These are phyloP conservation scores for Sesia apiformis DNA, from an alignment of 2,888 invertebrate species.

Conservation along the genomic window DNA sequence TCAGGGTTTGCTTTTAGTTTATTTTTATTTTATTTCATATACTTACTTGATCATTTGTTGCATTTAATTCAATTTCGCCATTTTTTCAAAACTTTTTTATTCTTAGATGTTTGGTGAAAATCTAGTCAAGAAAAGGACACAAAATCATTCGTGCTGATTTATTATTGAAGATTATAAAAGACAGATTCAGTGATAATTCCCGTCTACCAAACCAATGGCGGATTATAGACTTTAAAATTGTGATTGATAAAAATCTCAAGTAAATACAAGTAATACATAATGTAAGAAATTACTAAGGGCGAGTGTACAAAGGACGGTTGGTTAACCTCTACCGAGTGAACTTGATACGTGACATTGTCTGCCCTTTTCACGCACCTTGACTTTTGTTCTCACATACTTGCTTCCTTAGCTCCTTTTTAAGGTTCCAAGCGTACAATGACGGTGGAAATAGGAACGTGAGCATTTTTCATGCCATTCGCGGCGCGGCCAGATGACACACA, in stretches of 20 bases:
- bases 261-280: conserved; percentile 1
- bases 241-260: background rate
- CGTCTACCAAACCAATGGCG: background rate
- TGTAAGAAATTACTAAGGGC: conserved; percentile 11
- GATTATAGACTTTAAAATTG: background rate
- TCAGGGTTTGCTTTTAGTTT: too few relatives aligned
- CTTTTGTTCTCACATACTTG: conserved; percentile 23
- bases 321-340: conserved; percentile 50
- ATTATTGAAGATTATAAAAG: too few relatives aligned
- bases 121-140: too few relatives aligned
- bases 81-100: too few relatives aligned
- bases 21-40: too few relatives aligned
- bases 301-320: conserved; percentile 44
- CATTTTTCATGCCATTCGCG: background rate
- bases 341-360: conserved; percentile 74
- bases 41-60: too few relatives aligned
- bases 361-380: conserved; percentile 60
- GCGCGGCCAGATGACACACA: background rate
- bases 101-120: too few relatives aligned
- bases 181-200: too few relatives aligned
- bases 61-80: too few relatives aligned
- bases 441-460: background rate
- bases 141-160: too few relatives aligned
- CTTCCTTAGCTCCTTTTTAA: conserved; percentile 29
- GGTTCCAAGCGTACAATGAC: background rate